Percentiles rank a stretch among this genome's conserved stretches.
Conservation (phyloP, 2,888 invertebrate genomes). For the Drosophila fulvimacula region DNA sequence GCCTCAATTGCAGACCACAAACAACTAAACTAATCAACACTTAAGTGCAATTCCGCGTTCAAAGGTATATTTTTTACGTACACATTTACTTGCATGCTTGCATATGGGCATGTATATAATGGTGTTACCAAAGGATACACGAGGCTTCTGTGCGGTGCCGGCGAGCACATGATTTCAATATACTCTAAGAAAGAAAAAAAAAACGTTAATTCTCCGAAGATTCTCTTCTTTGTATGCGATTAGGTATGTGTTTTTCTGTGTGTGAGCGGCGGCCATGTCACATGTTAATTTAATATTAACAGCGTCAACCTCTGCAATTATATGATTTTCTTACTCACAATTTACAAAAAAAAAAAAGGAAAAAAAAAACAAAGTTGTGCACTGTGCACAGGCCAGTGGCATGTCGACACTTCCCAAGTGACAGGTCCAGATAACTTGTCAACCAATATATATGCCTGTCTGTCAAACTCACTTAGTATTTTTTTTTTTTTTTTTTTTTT, state of each 20-base stretch:
- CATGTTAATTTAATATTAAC: constrained; percentile 26
- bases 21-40: constrained; percentile 47
- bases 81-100: neutral
- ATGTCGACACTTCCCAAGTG: neutral
- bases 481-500: neutral
- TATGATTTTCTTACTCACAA: neutral
- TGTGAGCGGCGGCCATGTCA: constrained; percentile 28
- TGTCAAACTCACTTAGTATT: constrained; percentile 1
- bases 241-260: neutral
- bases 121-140: constrained; percentile 12
- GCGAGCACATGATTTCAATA: constrained; percentile 14
- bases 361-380: neutral
- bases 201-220: neutral
- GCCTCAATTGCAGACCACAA: constrained; percentile 34
- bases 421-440: neutral
- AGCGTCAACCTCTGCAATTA: constrained; percentile 12
- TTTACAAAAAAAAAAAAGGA: no score
- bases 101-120: constrained; percentile 1
- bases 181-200: neutral
- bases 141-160: constrained; percentile 32
- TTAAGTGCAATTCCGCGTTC: constrained; percentile 42
- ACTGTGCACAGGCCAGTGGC: neutral
- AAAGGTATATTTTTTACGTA: constrained; percentile 26
- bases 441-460: neutral
- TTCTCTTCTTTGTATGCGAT: constrained; percentile 10